phyloP scores from a whole-genome alignment of 2,797 vertebrate species.

The Gymnothorax javanicus region DNA sequence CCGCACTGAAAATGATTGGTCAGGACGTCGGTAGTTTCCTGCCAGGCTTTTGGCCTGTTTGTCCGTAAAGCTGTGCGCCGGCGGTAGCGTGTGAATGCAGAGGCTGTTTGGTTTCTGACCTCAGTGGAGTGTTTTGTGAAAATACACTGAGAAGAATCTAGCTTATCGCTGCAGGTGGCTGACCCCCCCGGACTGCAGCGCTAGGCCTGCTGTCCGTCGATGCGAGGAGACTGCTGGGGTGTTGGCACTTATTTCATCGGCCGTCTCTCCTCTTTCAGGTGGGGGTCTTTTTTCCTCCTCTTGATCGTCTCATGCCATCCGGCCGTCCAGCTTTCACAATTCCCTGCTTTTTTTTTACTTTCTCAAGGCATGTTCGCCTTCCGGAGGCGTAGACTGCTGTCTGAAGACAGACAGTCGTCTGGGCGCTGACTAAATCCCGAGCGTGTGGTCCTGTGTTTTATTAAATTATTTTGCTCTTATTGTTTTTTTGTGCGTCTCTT shows the following conservation, averaged over 20 bases:
- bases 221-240: neutral
- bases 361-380: neutral
- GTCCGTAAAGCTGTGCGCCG: neutral
- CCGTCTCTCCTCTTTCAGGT: neutral
- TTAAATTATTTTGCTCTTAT: neutral
- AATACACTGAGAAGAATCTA: neutral
- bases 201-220: neutral
- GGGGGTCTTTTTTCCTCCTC: no score
- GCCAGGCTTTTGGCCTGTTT: conserved; percentile 12
- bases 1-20: neutral
- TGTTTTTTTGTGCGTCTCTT: neutral
- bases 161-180: neutral
- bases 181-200: neutral
- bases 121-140: neutral
- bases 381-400: neutral
- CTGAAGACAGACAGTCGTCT: neutral
- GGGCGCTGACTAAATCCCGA: neutral
- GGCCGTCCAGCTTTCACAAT: neutral
- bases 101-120: conserved; percentile 13
- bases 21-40: neutral
- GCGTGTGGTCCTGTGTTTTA: neutral
- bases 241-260: neutral
- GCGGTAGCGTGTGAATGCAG: neutral
- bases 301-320: neutral
- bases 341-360: neutral